phyloP scores from a whole-genome alignment of 2,113 vertebrate genomes.

The Catharus minimus region DNA sequence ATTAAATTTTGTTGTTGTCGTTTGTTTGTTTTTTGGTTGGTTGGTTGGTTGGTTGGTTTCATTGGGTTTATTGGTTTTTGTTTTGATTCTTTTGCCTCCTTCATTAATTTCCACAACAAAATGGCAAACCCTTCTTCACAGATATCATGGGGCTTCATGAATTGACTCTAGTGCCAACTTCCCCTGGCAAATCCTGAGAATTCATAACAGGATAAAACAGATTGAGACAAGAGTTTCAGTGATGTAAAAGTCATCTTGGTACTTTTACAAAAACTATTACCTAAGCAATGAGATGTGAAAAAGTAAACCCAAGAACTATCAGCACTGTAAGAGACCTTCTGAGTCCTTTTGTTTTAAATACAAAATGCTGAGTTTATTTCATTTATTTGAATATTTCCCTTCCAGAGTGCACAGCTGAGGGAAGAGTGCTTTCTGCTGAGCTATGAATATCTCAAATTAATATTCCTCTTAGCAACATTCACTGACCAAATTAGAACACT shows the following conservation, averaged over 20 bases:
- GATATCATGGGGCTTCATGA: neutral
- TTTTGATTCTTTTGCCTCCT: neutral
- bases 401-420: neutral
- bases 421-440: conserved; percentile 19
- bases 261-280: neutral
- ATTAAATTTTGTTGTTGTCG: neutral
- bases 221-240: neutral
- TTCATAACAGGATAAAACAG: neutral
- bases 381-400: neutral
- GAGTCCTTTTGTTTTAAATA: neutral
- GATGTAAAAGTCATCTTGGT: neutral
- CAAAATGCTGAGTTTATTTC: neutral
- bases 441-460: conserved; percentile 27
- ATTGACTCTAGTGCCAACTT: neutral
- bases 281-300: neutral
- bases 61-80: neutral
- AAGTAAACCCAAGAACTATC: neutral
- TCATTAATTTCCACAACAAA: neutral
- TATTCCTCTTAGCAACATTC: neutral
- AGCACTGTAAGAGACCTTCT: neutral
- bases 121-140: neutral
- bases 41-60: neutral
- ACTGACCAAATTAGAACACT: conserved; percentile 3
- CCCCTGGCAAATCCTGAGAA: neutral
- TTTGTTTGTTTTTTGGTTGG: neutral